Evolutionary conservation across 2,113 vertebrate genomes (phyloP).

Genomic region (Hemiscyllium ocellatum): DNA sequence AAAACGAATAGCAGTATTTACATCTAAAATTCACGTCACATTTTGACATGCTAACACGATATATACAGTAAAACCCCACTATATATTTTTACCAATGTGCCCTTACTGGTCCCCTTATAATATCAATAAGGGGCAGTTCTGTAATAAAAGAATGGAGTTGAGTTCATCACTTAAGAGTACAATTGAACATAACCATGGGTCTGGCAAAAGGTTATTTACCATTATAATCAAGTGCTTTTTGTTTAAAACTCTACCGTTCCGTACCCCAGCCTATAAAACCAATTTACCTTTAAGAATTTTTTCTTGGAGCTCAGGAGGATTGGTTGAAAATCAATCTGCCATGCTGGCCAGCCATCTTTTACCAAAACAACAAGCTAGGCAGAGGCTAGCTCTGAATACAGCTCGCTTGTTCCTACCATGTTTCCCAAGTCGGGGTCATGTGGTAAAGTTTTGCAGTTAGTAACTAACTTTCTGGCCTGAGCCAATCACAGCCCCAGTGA

Average conservation of each 20-base stretch:
- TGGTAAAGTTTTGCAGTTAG: background rate
- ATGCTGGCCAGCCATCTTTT: background rate
- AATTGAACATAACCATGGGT: constrained; percentile 19
- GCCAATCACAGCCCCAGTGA: background rate
- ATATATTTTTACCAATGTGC: background rate
- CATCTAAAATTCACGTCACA: constrained; percentile 92
- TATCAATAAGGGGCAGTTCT: constrained; percentile 47
- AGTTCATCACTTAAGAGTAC: constrained; percentile 38
- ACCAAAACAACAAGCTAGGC: background rate
- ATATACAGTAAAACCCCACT: constrained; percentile 91
- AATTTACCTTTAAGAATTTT: constrained; percentile 7
- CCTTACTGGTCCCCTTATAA: constrained; percentile 23
- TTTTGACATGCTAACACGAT: constrained; percentile 95
- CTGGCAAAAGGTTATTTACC: background rate
- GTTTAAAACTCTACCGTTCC: no score
- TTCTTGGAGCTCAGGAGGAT: no score
- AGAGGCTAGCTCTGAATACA: background rate
- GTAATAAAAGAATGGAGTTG: constrained; percentile 40
- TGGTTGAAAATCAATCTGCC: background rate
- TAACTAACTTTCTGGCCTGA: background rate
- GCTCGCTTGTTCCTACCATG: background rate
- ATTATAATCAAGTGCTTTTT: background rate
- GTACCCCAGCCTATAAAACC: background rate
- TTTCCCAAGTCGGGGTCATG: background rate
- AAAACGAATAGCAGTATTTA: constrained; percentile 70